Conservation (phyloP, 1,140 invertebrate species). For the Papilio polyxenes region DNA sequence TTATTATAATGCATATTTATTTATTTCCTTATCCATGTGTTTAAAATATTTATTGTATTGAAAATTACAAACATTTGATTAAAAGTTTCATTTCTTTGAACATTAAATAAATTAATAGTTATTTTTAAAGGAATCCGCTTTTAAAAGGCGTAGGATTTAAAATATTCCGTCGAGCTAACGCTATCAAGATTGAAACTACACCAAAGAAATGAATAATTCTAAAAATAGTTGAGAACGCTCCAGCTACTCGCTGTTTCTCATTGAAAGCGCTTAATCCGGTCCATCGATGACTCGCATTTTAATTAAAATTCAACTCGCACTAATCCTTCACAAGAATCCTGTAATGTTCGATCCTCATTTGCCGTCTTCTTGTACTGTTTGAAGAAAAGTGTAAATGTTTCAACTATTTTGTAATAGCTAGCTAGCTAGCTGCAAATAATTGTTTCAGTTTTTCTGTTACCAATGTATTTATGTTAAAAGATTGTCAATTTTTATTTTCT, state of each 20-base stretch:
- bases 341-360: background rate
- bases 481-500: background rate
- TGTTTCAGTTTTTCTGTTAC: background rate
- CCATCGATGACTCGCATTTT: slow-evolving; percentile 27
- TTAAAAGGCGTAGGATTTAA: background rate
- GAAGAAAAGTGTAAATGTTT: background rate
- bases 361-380: background rate
- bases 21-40: background rate
- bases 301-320: slow-evolving; percentile 33
- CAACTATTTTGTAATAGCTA: background rate
- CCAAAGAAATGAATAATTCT: slow-evolving; percentile 31
- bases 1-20: background rate
- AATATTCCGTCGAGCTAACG: background rate
- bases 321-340: slow-evolving; percentile 27
- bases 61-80: background rate
- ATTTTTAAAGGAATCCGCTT: background rate
- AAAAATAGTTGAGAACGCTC: slow-evolving; percentile 28
- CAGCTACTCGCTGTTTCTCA: slow-evolving; percentile 19
- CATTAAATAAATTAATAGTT: background rate
- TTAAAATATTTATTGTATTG: background rate
- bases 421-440: background rate
- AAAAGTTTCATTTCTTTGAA: background rate
- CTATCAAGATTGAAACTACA: slow-evolving; percentile 23
- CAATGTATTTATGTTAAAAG: background rate
- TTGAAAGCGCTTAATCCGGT: slow-evolving; percentile 25